Percentiles rank a stretch among this genome's conserved stretches.
Evolutionary conservation across 92 coral and sea anemone genomes (phyloP).

Genomic region (Epizoanthus fatuus): DNA sequence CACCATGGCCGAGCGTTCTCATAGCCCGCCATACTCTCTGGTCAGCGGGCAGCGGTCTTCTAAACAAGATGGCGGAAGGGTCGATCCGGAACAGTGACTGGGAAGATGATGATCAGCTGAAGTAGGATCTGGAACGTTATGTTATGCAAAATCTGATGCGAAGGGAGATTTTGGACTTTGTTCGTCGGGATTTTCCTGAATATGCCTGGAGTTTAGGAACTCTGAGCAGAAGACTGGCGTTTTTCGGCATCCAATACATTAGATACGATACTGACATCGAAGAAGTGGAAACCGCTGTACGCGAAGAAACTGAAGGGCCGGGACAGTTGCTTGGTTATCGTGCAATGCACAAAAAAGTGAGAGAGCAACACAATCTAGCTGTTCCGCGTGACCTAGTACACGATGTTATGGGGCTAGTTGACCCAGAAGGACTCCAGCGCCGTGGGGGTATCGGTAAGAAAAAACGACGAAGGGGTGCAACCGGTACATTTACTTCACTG

Average conservation of each 20-base stretch:
- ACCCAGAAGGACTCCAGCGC: not conserved
- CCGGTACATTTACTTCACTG: too few species aligned
- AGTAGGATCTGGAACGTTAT: constrained; percentile 35
- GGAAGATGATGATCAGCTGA: constrained; percentile 46
- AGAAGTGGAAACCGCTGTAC: too few species aligned
- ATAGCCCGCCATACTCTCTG: constrained; percentile 18
- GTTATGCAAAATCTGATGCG: constrained; percentile 55
- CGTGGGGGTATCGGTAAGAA: not conserved
- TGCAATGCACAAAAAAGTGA: too few species aligned
- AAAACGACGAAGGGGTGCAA: too few species aligned
- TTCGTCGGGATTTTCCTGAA: constrained; percentile 45
- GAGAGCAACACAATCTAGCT: too few species aligned
- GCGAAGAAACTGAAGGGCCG: too few species aligned
- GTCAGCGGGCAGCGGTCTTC: constrained; percentile 1
- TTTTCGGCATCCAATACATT: constrained; percentile 54
- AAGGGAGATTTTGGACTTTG: constrained; percentile 46
- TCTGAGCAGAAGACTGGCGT: constrained; percentile 64
- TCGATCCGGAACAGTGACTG: constrained; percentile 48
- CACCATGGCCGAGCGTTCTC: constrained; percentile 30
- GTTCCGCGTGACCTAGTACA: too few species aligned
- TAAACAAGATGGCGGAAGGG: constrained; percentile 20
- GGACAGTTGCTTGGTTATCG: too few species aligned
- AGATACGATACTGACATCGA: constrained; percentile 36
- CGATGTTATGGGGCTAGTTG: too few species aligned
- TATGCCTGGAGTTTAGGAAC: constrained; percentile 55